Percentiles rank a stretch among this genome's conserved stretches.
Evolutionary conservation across 2,888 invertebrate genomes (phyloP).

Genomic region (Ophioninae sp.): DNA sequence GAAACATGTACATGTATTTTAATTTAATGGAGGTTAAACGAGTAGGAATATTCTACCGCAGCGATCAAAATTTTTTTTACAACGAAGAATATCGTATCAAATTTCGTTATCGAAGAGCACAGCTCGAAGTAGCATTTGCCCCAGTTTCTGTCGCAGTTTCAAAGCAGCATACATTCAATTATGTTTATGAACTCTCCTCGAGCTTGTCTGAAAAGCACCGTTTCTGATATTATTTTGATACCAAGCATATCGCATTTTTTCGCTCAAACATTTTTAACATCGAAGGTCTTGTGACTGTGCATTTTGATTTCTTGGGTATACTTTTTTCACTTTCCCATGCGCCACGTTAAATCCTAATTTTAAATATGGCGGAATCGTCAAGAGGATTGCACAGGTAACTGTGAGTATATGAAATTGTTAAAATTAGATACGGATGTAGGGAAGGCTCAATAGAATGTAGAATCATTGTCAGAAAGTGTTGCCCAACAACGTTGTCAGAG

Average conservation of each 20-base stretch:
- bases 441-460: background rate
- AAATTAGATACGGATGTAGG: background rate
- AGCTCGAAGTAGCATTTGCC: background rate
- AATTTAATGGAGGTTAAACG: background rate
- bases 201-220: background rate
- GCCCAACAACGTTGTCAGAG: conserved; percentile 2
- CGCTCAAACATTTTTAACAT: background rate
- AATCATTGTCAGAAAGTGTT: background rate
- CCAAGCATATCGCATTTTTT: background rate
- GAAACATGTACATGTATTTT: background rate
- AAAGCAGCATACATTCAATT: background rate
- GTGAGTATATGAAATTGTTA: background rate
- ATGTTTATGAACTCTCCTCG: background rate
- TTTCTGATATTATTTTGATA: background rate
- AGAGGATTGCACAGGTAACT: background rate
- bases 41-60: background rate
- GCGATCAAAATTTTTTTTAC: background rate
- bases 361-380: background rate
- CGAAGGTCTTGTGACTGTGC: background rate
- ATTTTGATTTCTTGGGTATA: background rate
- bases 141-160: background rate
- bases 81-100: background rate
- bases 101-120: background rate
- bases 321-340: conserved; percentile 2
- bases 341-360: background rate